Base-by-base conservation (phyloP, 2,888 invertebrate species). In the Cosmia trapezina region DNA sequence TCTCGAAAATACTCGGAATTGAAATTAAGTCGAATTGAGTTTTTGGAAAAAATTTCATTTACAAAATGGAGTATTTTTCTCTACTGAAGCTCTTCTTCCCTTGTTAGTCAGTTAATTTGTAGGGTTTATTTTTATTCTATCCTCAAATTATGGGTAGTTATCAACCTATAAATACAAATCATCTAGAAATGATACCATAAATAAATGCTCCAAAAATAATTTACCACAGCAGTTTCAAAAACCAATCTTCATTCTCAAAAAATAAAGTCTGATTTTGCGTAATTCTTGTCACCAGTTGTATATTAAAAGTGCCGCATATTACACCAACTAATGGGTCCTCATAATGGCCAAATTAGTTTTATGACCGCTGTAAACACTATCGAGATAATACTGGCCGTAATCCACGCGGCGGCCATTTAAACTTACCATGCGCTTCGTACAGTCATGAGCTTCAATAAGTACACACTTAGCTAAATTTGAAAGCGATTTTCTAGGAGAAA, bases 291-390 rank as follows among this genome's bases (percentile, higher is more conserved):
- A 33, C n/a, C 1, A 62, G 57, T 70, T 75, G 59, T 78, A 72
- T 76, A 83, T 76, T 81, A 81, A 84, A 83, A 88, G 75, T 86
- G 80, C 81, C 79, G 67, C 82, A 83, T 82, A 83, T 69, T 86
- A 81, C 80, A 80, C 80, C 71, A 73, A 77, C 76, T 89, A 89
- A 90, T 89, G 84, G 89, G 67, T 70, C 72, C 78, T 83, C 85
- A 88, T 89, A 88, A 89, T 75, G 83, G 87, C 83, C 84, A 88
- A 89, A 89, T 90, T 89, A 88, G 88, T 87, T 90, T 90, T 89
- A 89, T 89, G 85, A 74, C 75, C 60, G 84, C 83, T 88, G 89
- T 90, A 87, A 90, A 88, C 88, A 89, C 85, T 86, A 89, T 89
- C 89, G 83, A 84, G 90, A 90, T 90, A 88, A 88, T 86, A 72